Evolutionary conservation across 2,113 vertebrate species (phyloP), one percentile per base, ranked within the genome.

Genomic region (Hyaena hyaena): DNA sequence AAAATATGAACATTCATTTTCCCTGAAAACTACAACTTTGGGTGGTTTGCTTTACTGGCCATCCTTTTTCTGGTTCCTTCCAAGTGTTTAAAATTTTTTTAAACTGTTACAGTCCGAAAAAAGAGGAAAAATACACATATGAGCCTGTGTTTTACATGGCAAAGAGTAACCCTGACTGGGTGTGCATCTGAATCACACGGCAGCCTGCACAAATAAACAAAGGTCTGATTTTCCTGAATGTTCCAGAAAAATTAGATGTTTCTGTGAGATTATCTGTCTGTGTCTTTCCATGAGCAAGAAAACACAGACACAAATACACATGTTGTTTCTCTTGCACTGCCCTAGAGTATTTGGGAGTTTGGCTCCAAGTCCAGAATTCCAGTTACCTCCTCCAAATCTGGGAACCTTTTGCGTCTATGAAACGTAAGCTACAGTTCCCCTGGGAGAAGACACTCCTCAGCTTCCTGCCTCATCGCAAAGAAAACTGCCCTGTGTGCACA

Each of bases 391-490:
- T 95, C 96, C 96, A 92, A 97, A 95, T 65, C 95, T 4, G 53
- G 77, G 97, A 97, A 86, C 61, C 43, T 90, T 93, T 96, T 96
- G 92, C 61, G 66, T 97, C 96, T 88, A 76, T 96, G 95, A 87
- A 26, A 96, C 76, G 88, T 94, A 96, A 97, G 77, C 90, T 19
- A 61, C 11, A 4, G 65, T 23, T 96, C 95, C 96, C 95, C 7
- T 0, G 4, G 90, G 96, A 93, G 55, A 26, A 39, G 92, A 90
- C 65, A 4, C 88, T 68, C 77, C 85, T 86, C 3, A 23, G 68
- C 88, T 97, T 92, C 96, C 92, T 16, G 90, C 66, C 77, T 88
- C 74, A 2, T 68, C 2, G 7, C 66, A 61, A 10, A 84, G 91
- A 83, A 66, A 95, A 71, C 69, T 16, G 84, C 45, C 90, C 79